Percentiles rank a stretch among this genome's conserved stretches.
These are phyloP conservation scores for Bos indicus DNA, from an alignment of 2,113 vertebrate genomes.

Conservation along the genomic window DNA sequence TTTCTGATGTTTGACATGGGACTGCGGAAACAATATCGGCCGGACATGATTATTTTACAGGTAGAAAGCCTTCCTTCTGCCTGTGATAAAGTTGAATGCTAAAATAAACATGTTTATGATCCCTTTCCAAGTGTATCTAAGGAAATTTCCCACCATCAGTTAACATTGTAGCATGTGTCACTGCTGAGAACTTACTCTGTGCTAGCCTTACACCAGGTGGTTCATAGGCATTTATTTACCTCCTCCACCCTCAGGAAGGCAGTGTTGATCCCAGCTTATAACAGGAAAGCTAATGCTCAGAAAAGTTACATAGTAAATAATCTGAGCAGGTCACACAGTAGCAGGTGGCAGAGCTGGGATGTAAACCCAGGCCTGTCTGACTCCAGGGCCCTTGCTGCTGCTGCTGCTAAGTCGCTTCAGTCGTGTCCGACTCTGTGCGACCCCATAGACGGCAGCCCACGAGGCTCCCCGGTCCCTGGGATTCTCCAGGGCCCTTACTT, in stretches of 20 bases:
- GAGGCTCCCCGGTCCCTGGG: no score
- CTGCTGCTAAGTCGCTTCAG: no score
- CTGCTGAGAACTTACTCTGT: not conserved
- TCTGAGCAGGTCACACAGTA: not conserved
- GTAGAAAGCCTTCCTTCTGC: slow-evolving; percentile 48
- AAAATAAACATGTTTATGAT: not conserved
- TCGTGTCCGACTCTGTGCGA: no score
- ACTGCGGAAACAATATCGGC: slow-evolving; percentile 86
- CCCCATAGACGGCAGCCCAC: no score
- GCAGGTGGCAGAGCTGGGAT: not conserved
- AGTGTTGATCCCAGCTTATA: not conserved
- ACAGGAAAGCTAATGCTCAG: not conserved
- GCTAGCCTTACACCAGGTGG: not conserved
- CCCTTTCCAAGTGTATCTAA: not conserved
- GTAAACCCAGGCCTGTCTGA: not conserved
- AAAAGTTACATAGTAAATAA: not conserved
- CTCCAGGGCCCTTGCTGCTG: not conserved
- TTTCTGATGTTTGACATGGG: slow-evolving; percentile 88
- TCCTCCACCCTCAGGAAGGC: not conserved
- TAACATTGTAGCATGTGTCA: not conserved
- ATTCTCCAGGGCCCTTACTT: not conserved
- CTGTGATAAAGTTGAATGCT: not conserved
- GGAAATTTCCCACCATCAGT: not conserved
- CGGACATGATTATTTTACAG: slow-evolving; percentile 89
- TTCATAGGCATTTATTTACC: not conserved